Evolutionary conservation across 2,888 invertebrate genomes (phyloP), one percentile per base, ranked within the genome.

Genomic region (Fragum fragum): DNA sequence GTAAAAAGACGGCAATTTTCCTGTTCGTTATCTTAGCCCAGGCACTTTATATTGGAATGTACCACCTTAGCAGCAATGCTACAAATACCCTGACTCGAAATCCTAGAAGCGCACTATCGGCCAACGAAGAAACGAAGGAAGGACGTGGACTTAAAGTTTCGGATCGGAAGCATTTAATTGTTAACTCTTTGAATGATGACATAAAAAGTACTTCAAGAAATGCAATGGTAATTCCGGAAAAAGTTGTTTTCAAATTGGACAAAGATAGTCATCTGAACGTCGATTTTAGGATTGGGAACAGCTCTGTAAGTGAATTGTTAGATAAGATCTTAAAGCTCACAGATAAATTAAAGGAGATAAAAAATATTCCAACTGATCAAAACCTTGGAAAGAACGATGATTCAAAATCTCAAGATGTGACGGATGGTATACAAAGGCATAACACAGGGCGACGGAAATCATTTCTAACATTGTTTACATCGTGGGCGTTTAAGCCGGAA

Each of bases 381-480:
- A 39, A 9, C 39, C 39, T 14, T 9, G 7, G 39, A 39, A 39
- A 14, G n/a, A n/a, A 6, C 39, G 39, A 39, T 39, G 39, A 39
- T 9, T 39, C 14, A 39, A 39, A 39, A 39, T 39, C 14, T 39
- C 6, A 39, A 39, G 39, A 39, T 39, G 14, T 14, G 14, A 6
- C 39, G 6, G 39, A 14, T 39, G 39, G 6, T n/a, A n/a, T n/a
- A n/a, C n/a, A n/a, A n/a, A n/a, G n/a, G n/a, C n/a, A n/a, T n/a
- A n/a, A n/a, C n/a, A n/a, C n/a, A n/a, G n/a, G 59, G 3, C 21
- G 29, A 1, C 52, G 29, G 11, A 39, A 69, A 32, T 87, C 90
- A 0, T 73, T 91, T n/a, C 47, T 91, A 14, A 90, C 90, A 0
- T 52, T 91, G 16, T 91, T 91, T 66, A 90, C 90, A 14, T 84